Evolutionary conservation across 2,797 vertebrate genomes (phyloP).

Genomic region (Coilia nasus): DNA sequence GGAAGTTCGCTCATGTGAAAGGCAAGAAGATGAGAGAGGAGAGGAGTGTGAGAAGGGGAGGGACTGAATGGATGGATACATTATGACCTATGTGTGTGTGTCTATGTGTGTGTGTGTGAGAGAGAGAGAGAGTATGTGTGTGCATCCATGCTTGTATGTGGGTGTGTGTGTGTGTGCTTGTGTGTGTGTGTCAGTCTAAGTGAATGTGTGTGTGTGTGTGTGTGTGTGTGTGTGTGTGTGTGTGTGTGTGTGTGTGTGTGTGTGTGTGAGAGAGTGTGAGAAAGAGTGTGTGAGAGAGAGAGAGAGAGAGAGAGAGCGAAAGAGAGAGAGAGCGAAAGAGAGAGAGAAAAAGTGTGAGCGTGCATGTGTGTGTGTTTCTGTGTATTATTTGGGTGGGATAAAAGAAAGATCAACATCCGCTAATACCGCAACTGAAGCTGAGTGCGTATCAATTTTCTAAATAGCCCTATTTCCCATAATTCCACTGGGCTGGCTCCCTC

Average conservation of each 20-base stretch:
- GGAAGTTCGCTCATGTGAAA: not conserved
- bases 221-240: conserved; percentile 52
- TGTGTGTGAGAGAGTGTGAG: not conserved
- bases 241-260: conserved; percentile 53
- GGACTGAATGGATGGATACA: conserved; percentile 6
- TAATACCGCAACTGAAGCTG: not conserved
- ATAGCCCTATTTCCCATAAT: not conserved
- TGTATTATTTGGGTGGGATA: conserved; percentile 42
- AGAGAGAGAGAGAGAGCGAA: no score
- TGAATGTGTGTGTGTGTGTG: conserved; percentile 39
- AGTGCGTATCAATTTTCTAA: not conserved
- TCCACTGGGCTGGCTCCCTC: not conserved
- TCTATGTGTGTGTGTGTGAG: conserved; percentile 23
- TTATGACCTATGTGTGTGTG: not conserved
- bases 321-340: no score
- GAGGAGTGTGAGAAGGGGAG: not conserved
- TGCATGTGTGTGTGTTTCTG: conserved; percentile 48
- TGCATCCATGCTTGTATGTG: conserved; percentile 29
- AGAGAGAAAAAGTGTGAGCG: no score
- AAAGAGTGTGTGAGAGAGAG: no score
- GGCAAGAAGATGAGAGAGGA: conserved; percentile 2
- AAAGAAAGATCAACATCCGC: conserved; percentile 11
- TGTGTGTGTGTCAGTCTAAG: conserved; percentile 19
- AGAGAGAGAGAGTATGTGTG: conserved; percentile 33
- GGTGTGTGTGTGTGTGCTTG: conserved; percentile 37